Base-by-base conservation (phyloP, 1,140 invertebrate species). In the Andrena cerasifolii region DNA sequence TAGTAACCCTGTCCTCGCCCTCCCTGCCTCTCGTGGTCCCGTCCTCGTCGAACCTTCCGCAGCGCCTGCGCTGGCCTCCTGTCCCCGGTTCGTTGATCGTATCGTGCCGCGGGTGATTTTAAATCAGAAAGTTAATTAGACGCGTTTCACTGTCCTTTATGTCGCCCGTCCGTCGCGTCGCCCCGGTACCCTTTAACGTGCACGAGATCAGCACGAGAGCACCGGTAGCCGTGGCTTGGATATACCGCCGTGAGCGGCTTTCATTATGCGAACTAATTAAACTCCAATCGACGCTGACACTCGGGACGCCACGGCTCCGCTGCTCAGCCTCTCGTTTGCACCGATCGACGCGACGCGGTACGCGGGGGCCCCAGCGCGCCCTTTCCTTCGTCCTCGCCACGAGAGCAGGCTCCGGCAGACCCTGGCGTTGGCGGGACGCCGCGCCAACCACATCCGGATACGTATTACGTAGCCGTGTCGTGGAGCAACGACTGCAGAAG, bases 71-170 rank as follows among this genome's bases (percentile, higher is more conserved):
- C n/a, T n/a, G 5, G n/a, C 36, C 14, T 24, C 56, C 43, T 54
- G 40, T 31, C 67, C 45, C 54, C 77, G 56, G 66, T 28, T 80
- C 79, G 78, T 81, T 79, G 88, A 89, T 90, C 82, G 81, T 89
- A 90, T 90, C 89, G 82, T 78, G 78, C 68, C 75, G 81, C 82
- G 82, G 85, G 73, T 87, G 84, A 89, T 87, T 89, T 89, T 88
- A 89, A 89, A 89, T 89, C 87, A 82, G 87, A 89, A 89, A 89
- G 87, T 89, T 89, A 89, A 89, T 89, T 89, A 89, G 87, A 89
- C 86, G 82, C 83, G 87, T 88, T 86, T 87, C 82, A 83, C 83
- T 88, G 88, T 89, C 80, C 78, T 82, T 86, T 85, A 83, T 85
- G 87, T 88, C 86, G 86, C 61, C 75, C 75, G 75, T 83, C 56